Base-by-base conservation (phyloP, 2,797 vertebrate species). In the Rhinogobio ventralis region DNA sequence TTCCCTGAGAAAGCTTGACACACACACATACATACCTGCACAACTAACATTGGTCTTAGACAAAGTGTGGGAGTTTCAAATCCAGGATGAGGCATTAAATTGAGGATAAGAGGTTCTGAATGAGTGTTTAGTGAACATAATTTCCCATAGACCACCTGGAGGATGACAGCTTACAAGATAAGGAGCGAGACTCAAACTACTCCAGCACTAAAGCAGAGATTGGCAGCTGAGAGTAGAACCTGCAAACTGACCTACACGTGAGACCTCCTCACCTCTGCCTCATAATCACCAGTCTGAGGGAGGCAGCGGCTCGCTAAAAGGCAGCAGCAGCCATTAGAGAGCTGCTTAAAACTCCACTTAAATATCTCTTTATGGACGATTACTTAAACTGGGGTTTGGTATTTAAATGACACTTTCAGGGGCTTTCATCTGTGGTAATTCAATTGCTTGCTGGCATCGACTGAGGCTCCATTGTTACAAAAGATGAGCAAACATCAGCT, bases 281-380 rank as follows among this genome's bases (percentile, higher is more conserved):
- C 97, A 97, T 99, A 99, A 99, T 99, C 98, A 99, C 97, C 97
- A 98, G 96, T 98, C 97, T 98, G 96, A 96, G 95, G 96, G 95
- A 98, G 96, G 96, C 93, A 96, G 96, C 96, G 96, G 97, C 96
- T 96, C 95, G 94, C 97, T 97, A 97, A 99, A 99, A 99, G 97
- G 97, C 95, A 95, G 96, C 95, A 94, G 96, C 96, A 97, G 96
- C 98, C 97, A 99, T 99, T 99, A 99, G 96, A 96, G 97, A 96
- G 96, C 96, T 98, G 97, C 98, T 99, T 98, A 98, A 98, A 99
- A 99, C 97, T 98, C 97, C 98, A 99, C 98, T 99, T 99, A 99
- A 98, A 99, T 97, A 99, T 98, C 97, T 97, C 97, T 99, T 99
- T 98, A 97, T 97, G 97, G 96, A 94, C 97, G 97, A 99, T 99